phyloP scores from a whole-genome alignment of 2,888 invertebrate species.

The Crossocerus cetratus region DNA sequence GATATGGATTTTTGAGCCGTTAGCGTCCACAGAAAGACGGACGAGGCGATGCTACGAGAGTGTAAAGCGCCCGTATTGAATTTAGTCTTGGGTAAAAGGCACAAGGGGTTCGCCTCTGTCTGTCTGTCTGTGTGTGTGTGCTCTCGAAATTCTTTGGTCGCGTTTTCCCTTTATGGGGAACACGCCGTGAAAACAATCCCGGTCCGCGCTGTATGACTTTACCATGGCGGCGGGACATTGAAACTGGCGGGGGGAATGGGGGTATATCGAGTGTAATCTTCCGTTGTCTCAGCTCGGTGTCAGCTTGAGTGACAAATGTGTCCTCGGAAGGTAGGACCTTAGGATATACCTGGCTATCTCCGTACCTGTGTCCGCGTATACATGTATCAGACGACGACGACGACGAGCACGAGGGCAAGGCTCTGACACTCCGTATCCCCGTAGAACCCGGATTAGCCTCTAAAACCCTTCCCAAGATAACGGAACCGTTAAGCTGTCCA shows the following conservation, averaged over 20 bases:
- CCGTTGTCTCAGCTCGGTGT: constrained; percentile 64
- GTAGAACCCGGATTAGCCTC: constrained; percentile 64
- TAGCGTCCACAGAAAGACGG: not conserved
- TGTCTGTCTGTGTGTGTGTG: too few species aligned
- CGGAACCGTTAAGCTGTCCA: constrained; percentile 66
- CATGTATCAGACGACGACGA: constrained; percentile 44
- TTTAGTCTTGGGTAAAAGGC: not conserved
- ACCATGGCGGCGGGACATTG: constrained; percentile 41
- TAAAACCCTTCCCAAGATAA: constrained; percentile 69
- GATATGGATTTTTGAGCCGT: not conserved
- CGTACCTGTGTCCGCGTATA: constrained; percentile 39
- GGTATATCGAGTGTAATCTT: constrained; percentile 63
- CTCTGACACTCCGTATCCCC: constrained; percentile 57
- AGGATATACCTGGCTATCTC: constrained; percentile 56
- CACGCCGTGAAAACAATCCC: constrained; percentile 1
- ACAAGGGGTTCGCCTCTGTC: constrained; percentile 1
- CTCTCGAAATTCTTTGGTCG: not conserved
- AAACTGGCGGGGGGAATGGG: constrained; percentile 45
- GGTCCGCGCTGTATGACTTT: constrained; percentile 29
- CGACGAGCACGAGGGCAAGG: constrained; percentile 49
- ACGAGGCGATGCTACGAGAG: not conserved
- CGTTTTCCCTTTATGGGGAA: not conserved
- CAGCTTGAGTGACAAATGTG: constrained; percentile 66
- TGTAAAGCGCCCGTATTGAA: not conserved
- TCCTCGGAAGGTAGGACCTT: constrained; percentile 47